A percentile compares a stretch with the other conserved stretches of the same genome.
Conservation (phyloP, 1,140 invertebrate genomes). For the Campoletis sonorensis region DNA sequence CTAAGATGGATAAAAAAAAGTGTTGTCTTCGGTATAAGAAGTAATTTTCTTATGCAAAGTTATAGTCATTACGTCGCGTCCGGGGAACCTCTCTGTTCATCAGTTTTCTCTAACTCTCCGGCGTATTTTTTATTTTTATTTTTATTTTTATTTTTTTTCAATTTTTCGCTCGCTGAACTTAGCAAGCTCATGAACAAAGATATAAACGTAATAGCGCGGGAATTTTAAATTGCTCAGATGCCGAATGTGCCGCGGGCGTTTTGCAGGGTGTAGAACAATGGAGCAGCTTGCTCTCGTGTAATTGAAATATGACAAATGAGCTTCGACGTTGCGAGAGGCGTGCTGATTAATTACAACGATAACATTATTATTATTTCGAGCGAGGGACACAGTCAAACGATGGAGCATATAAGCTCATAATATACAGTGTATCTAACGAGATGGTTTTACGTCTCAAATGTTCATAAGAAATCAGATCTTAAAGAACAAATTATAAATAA, state of each 20-base stretch:
- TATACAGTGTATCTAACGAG: not conserved
- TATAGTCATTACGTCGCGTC: constrained; percentile 23
- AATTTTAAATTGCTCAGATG: constrained; percentile 21
- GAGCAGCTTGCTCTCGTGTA: constrained; percentile 40
- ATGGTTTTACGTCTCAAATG: no score
- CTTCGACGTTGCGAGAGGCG: constrained; percentile 39
- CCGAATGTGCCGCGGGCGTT: constrained; percentile 3
- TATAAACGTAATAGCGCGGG: constrained; percentile 20
- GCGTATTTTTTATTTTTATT: not conserved
- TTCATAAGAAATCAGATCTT: no score
- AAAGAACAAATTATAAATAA: no score
- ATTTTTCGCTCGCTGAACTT: not conserved
- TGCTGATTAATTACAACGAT: constrained; percentile 40
- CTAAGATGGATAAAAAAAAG: constrained; percentile 22
- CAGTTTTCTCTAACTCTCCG: not conserved
- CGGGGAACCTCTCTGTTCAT: not conserved
- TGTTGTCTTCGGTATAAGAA: not conserved
- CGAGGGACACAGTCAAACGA: not conserved
- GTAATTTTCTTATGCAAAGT: constrained; percentile 45
- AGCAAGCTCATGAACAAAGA: constrained; percentile 27
- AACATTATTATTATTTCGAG: constrained; percentile 42
- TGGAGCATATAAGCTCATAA: not conserved
- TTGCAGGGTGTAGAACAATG: not conserved
- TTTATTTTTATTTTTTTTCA: no score
- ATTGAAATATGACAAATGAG: constrained; percentile 46